Evolutionary conservation across 2,888 invertebrate species (phyloP), one percentile per base, ranked within the genome.

Genomic region (Abrostola triplasia): DNA sequence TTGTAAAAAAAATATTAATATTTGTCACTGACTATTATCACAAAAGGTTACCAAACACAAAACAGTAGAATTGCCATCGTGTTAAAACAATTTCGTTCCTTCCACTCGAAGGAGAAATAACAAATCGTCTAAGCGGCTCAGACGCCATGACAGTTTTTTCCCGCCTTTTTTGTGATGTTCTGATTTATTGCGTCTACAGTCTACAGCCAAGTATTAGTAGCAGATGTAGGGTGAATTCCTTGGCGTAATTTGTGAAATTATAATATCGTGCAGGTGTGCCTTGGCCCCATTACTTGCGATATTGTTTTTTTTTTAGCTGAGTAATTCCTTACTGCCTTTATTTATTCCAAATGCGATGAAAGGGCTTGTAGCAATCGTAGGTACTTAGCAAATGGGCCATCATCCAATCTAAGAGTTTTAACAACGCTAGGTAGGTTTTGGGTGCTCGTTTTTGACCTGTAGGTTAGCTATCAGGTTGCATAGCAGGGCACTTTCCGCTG

Each of bases 101-200:
- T 73, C 73, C 79, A 64, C 70, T 69, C 64, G 59, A 65, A 59
- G 62, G 55, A 59, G 59, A 72, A 77, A 73, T 68, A 80, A 79
- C 79, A 78, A 78, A 78, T 76, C 58, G 62, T 69, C 62, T 69
- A 53, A 44, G 62, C 64, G 51, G 51, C 66, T 67, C 60, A 60
- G 71, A 47, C 65, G 70, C 76, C 71, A 73, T 81, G 77, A 77
- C 79, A 81, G 70, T 68, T 72, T 72, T 69, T 67, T 67, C 68
- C 61, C 70, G 60, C 64, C 52, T 70, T 63, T 64, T 54, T 60
- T 40, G 59, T 65, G 62, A 76, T 76, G 70, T 58, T 69, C 53
- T 70, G 79, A 79, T 79, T 79, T 77, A 79, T 73, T 64, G 60
- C 70, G 61, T 68, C 64, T 76, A 63, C 66, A 61, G 65, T 60